Base-by-base conservation (phyloP, 2,113 vertebrate species). In the Corythaeola cristata region DNA sequence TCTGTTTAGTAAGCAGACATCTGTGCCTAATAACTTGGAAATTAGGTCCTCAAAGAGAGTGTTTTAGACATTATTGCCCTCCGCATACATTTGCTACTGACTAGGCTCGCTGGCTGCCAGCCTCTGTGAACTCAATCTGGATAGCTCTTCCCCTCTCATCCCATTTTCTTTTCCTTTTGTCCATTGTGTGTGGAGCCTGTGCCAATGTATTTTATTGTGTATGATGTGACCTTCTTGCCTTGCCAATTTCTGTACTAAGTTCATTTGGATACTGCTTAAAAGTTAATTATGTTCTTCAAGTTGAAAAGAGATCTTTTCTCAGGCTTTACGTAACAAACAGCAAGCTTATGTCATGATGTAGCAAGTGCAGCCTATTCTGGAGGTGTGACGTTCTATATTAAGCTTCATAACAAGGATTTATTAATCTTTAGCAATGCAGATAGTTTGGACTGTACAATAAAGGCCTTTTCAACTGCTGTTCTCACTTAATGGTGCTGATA, bases 401-500 rank as follows among this genome's bases (percentile, higher is more conserved):
- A 89, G 59, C 27, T 49, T 73, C 53, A 8, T 87, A 92, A 68
- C 14, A 73, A 59, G 24, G 32, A 78, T 90, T 94, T 96, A 32
- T 82, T 78, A 88, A 53, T 66, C 58, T 89, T 67, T 87, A 41
- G 68, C 58, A 92, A 52, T 44, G 63, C 35, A 50, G 52, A 52
- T 49, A 73, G 41, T 79, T 88, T 81, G 68, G 68, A 59, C 69
- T 82, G 52, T 63, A 85, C 50, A 50, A 33, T 71, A 88, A 95
- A 85, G 85, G 37, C 59, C 62, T 73, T 66, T 89, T 83, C 69
- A 92, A 39, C 12, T 85, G 71, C 77, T 90, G 39, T 82, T 93
- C 62, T 93, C 67, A 35, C 66, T 81, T 95, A 94, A 85, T 80
- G 55, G n/a, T 90, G 96, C 90, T 75, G 74, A 94, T 96, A 90